Percentiles rank a stretch among this genome's conserved stretches.
Conservation (phyloP, 1,140 invertebrate species). For the Colletes latitarsis region DNA sequence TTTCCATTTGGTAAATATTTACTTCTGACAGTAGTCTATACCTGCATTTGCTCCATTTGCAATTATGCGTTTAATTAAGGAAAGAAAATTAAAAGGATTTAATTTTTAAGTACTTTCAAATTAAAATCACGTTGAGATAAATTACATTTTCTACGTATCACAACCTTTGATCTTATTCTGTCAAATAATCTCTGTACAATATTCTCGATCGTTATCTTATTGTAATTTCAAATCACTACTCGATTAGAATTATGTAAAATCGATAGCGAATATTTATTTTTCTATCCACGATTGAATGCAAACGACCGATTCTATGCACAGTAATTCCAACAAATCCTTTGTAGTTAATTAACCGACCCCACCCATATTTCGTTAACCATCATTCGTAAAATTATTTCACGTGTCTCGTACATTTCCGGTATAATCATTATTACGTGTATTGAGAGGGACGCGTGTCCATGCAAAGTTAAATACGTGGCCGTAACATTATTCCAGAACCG, state of each 20-base stretch:
- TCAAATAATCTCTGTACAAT: no score
- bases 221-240: no score
- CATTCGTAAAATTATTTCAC: conserved; percentile 14
- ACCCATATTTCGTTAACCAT: conserved; percentile 9
- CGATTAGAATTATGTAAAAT: background rate
- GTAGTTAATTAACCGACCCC: conserved; percentile 11
- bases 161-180: no score
- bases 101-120: no score
- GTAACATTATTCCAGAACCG: conserved; percentile 10
- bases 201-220: no score
- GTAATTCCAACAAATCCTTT: conserved; percentile 21
- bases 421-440: conserved; percentile 8
- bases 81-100: no score
- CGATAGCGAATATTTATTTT: background rate
- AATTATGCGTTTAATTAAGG: no score
- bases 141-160: no score
- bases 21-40: no score
- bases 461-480: conserved; percentile 30
- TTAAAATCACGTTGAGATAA: no score
- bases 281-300: background rate
- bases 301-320: background rate
- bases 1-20: no score
- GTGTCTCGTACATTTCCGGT: conserved; percentile 10
- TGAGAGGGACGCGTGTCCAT: background rate
- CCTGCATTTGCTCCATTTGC: no score